Evolutionary conservation across 2,797 vertebrate genomes (phyloP), one percentile per base, ranked within the genome.

Genomic region (Alectoris magna): DNA sequence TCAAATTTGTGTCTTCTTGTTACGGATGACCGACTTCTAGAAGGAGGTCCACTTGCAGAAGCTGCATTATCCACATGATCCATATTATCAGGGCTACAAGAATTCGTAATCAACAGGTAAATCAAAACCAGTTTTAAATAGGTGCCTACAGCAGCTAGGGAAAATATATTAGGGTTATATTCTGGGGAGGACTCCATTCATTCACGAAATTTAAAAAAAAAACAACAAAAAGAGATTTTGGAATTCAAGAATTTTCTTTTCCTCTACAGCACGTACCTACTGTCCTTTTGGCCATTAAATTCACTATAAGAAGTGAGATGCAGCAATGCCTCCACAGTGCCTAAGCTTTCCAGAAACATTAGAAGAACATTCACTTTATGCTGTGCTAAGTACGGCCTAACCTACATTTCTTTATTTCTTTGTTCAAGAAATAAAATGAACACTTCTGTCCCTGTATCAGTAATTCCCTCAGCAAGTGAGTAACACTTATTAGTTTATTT

Each of bases 1-100:
- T 99, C 99, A 84, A 99, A 99, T 68, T 99, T 99, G 88, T 99
- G 99, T 88, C 99, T 99, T 88, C 99, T 98, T 3, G 98, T 99
- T 3, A 98, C 98, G 10, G 98, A 97, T 6, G 98, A 98, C 11
- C 99, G 98, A 13, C 98, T 98, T 86, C 99, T 97, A n/a, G 98
- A 95, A 23, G 98, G 96, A 27, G 98, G 98, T 3, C 98, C 98
- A 34, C 98, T 98, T 66, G 98, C 98, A 70, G 98, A 98, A 43
- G 98, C 98, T 10, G 98, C 98, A 5, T 97, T 98, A 71, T 99
- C 99, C 72, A 96, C 74, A 48, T 98, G 99, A 56, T 99, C 99
- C 97, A 99, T 93, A 84, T 98, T 98, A 60, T 99, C 99, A 56
- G 98, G 97, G 94, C 99, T 99, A 74, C 24, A 96, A 92, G 36